Conservation (phyloP, 2,113 vertebrate genomes). For the Motacilla alba region DNA sequence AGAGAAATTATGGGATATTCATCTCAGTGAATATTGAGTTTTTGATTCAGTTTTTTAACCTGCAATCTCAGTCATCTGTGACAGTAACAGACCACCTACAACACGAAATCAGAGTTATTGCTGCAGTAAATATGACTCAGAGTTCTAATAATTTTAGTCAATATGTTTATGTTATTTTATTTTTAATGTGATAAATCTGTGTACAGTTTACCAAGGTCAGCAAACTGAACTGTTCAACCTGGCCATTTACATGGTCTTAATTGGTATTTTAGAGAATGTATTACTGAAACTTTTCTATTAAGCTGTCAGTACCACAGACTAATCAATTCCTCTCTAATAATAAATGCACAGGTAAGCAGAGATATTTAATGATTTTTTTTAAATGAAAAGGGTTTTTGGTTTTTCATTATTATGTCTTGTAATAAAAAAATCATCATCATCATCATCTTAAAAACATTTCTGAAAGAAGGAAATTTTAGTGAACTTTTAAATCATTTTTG, state of each 20-base stretch:
- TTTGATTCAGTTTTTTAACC: not conserved
- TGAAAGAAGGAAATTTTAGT: not conserved
- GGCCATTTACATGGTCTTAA: accelerated
- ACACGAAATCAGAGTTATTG: not conserved
- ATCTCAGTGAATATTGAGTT: not conserved
- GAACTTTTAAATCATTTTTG: accelerated
- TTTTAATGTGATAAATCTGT: not conserved
- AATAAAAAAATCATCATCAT: not conserved
- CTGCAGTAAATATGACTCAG: not conserved
- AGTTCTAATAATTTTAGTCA: not conserved
- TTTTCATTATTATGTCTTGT: not conserved
- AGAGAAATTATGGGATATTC: not conserved
- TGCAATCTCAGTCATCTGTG: not conserved
- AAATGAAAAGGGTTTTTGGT: not conserved
- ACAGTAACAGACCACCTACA: not conserved
- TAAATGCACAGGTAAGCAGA: not conserved
- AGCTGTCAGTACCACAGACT: not conserved
- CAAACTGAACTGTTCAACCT: not conserved
- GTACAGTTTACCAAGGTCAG: not conserved
- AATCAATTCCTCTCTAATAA: not conserved
- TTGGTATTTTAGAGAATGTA: not conserved
- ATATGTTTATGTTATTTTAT: not conserved
- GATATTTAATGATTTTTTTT: not conserved
- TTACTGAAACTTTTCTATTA: not conserved
- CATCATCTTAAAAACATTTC: not conserved